These are phyloP conservation scores for Drosophila silvestris DNA, from an alignment of 2,888 invertebrate genomes.

Conservation along the genomic window DNA sequence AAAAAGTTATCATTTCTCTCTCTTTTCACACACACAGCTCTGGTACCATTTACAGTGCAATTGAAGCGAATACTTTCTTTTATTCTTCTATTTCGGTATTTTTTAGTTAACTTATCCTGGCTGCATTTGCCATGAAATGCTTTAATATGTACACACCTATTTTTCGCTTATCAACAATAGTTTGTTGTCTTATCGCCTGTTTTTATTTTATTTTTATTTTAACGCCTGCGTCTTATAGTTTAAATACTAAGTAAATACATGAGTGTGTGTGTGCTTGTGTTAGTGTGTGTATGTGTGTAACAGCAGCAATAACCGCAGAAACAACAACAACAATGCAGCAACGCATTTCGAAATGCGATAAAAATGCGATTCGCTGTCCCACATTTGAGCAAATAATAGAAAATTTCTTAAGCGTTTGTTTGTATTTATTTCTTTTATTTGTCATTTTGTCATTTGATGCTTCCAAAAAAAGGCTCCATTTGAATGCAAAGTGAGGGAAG, in stretches of 20 bases:
- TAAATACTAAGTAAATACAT: slow-evolving; percentile 50
- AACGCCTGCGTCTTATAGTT: slow-evolving; percentile 56
- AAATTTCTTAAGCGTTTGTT: slow-evolving; percentile 57
- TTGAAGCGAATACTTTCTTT: neutral
- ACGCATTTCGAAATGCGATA: slow-evolving; percentile 63
- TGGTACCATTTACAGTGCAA: neutral
- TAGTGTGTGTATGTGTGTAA: slow-evolving; percentile 22
- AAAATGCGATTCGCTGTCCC: slow-evolving; percentile 65
- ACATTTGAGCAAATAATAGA: slow-evolving; percentile 62
- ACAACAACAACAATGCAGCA: slow-evolving; percentile 33
- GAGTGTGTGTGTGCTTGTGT: slow-evolving; percentile 3
- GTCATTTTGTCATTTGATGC: slow-evolving; percentile 50
- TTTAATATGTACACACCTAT: slow-evolving; percentile 5
- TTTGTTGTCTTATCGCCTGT: slow-evolving; percentile 70
- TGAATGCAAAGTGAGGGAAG: slow-evolving; percentile 41
- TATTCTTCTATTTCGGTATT: neutral
- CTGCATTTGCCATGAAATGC: slow-evolving; percentile 31
- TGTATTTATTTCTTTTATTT: slow-evolving; percentile 36
- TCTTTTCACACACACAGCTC: neutral
- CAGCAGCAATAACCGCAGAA: slow-evolving; percentile 10
- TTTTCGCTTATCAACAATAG: slow-evolving; percentile 49
- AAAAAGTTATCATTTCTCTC: neutral
- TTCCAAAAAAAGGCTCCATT: slow-evolving; percentile 28
- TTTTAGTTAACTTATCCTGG: slow-evolving; percentile 15
- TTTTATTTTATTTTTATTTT: slow-evolving; percentile 45